Base-by-base conservation (phyloP, 2,888 invertebrate species). In the Microctonus brassicae region DNA sequence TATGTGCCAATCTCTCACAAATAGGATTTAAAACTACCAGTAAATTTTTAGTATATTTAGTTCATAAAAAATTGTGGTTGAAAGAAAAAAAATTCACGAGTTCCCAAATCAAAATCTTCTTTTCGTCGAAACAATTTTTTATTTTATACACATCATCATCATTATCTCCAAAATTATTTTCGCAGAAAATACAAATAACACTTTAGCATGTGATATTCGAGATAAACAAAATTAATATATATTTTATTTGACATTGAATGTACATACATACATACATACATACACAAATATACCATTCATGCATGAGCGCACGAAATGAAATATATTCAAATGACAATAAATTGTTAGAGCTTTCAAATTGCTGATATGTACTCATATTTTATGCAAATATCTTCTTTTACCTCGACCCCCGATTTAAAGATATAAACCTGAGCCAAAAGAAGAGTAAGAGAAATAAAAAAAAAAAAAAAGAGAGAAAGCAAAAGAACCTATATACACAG, bases 351-450 rank as follows among this genome's bases (percentile, higher is more conserved):
- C 11, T 47, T 55, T 55, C 55, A 55, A 55, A 55, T 55, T 55
- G 24, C 55, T 55, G 24, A 55, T 55, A 55, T 62, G 62, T 39
- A 62, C 39, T 62, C 62, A 42, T 62, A 62, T 33, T 64, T 33
- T 64, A 64, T 52, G 52, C 63, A 64, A 64, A 64, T 64, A 17
- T 64, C 63, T 47, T 64, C 63, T 42, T 52, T 47, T 47, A 17
- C 39, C 39, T 39, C 39, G 39, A 47, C 47, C 47, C 17, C 17
- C 20, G 47, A 5, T 47, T 17, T 47, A 6, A 17, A 47, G 17
- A 47, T 47, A 47, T 47, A 47, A 47, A 47, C 47, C 47, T 7
- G 17, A 4, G 47, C 17, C 47, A n/a, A 20, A 47, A 17, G 47
- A 17, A 47, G 47, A 47, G 47, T 17, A 17, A n/a, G 47, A 47